Percentiles rank a stretch among this genome's conserved stretches.
Evolutionary conservation across 2,888 invertebrate genomes (phyloP).

Genomic region (Hymenopus coronatus): DNA sequence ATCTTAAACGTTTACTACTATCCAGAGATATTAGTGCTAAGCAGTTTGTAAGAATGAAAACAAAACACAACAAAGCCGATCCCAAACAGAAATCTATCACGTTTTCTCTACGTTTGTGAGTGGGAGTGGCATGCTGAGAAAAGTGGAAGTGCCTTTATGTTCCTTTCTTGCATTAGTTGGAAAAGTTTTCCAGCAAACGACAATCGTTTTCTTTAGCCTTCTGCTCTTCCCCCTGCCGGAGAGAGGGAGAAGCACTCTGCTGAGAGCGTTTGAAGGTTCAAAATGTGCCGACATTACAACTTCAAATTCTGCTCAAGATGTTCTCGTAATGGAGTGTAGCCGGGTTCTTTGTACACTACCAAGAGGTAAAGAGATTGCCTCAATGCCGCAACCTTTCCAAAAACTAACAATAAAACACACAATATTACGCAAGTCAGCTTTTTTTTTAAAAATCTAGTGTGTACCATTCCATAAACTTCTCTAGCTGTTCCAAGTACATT

Average conservation of each 20-base stretch:
- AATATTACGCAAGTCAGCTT: too few species aligned
- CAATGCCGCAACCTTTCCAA: too few species aligned
- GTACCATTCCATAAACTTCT: too few species aligned
- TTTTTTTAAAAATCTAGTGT: too few species aligned
- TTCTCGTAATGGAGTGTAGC: too few species aligned
- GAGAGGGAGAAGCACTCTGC: neutral
- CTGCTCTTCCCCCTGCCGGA: neutral
- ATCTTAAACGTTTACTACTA: too few species aligned
- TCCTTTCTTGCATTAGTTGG: neutral
- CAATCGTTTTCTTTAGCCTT: neutral
- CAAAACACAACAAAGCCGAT: neutral
- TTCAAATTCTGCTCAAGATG: neutral
- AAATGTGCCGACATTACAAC: neutral
- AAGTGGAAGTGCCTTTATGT: neutral
- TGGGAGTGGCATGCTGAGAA: neutral
- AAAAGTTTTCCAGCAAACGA: neutral
- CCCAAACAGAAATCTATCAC: neutral
- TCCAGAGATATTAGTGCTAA: neutral
- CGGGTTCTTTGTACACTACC: too few species aligned
- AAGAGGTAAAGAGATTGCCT: too few species aligned
- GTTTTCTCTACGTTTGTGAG: neutral
- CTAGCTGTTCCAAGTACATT: too few species aligned
- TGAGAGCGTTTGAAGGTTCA: neutral
- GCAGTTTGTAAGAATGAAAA: neutral
- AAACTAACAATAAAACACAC: too few species aligned